These are phyloP conservation scores for Hormaphis cornu DNA, from an alignment of 1,140 invertebrate species.

Conservation along the genomic window DNA sequence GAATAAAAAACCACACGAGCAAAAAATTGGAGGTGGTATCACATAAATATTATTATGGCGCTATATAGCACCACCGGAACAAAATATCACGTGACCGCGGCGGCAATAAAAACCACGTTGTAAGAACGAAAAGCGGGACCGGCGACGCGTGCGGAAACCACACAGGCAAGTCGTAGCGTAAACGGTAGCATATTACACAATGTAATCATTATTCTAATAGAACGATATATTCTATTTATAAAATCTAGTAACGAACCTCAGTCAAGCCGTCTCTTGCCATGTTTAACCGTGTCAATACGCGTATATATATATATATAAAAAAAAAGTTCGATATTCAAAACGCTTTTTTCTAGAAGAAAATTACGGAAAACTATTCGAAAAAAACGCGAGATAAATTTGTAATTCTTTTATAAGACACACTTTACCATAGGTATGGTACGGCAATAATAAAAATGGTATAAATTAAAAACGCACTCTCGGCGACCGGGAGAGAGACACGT, in stretches of 20 bases:
- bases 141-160: neutral
- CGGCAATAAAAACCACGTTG: conserved; percentile 24
- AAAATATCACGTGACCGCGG: neutral
- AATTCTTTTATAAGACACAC: no score
- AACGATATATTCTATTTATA: neutral
- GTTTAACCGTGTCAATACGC: neutral
- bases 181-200: no score
- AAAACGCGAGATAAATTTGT: no score
- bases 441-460: no score
- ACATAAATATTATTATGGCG: neutral
- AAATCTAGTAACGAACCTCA: neutral
- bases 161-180: no score
- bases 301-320: neutral
- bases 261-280: neutral
- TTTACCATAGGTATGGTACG: no score
- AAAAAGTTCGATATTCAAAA: neutral
- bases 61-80: no score
- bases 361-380: neutral
- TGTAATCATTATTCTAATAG: no score
- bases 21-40: no score
- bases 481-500: no score
- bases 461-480: no score
- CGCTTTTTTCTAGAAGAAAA: neutral
- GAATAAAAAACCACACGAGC: neutral
- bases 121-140: neutral